Evolutionary conservation across 2,888 invertebrate genomes (phyloP), one percentile per base, ranked within the genome.

Genomic region (Pelosia muscerda): DNA sequence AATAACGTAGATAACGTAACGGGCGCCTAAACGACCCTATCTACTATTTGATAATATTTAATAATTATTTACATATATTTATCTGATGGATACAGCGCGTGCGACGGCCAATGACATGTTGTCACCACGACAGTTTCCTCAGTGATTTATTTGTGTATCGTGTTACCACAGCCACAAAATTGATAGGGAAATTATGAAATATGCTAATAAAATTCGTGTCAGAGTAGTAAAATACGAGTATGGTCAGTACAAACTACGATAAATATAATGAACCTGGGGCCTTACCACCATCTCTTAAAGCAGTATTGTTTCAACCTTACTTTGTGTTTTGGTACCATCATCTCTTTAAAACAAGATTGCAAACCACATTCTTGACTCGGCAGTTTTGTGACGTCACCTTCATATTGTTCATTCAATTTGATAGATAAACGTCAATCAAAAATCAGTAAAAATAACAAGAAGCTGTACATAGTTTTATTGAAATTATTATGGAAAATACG

Each of bases 51-150:
- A 93, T 93, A 91, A 92, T 93, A 93, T 93, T 94, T 93, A 90
- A 93, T 94, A 94, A 94, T 93, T 92, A 94, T 94, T 92, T 91
- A 92, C 90, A 90, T 89, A 86, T 86, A 88, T 88, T 89, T 93
- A 94, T 94, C 94, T 88, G 94, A 94, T 93, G 88, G 84, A 87
- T 84, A 82, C 84, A 86, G 83, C 90, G 88, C 90, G 92, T 90
- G 90, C 89, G 85, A 76, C 79, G 80, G 78, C 80, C 76, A 81
- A 76, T 84, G 87, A 84, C 87, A 84, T 86, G 88, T 86, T 86
- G 87, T 87, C 85, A 86, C 86, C 84, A 83, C 82, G 76, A 83
- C 81, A 81, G 81, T 85, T 86, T 84, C 75, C 78, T 82, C 74
- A 81, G 75, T 86, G 85, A 89, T 90, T 90, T 90, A 88, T 88